Conservation (phyloP, 2,113 vertebrate genomes). For the Microtus oregoni region DNA sequence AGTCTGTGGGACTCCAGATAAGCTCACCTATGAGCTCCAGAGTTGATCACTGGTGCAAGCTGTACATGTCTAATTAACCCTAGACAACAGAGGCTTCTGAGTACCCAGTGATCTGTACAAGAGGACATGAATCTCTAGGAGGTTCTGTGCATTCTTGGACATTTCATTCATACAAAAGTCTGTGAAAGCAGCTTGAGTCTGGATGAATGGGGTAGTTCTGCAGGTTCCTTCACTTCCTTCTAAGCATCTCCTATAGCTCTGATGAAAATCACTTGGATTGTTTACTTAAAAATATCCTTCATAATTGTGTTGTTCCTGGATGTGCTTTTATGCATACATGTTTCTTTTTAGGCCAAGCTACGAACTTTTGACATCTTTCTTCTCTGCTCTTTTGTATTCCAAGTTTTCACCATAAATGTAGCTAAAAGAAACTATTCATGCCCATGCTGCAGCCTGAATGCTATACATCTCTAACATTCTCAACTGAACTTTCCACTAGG, state of each 20-base stretch:
- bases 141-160: neutral
- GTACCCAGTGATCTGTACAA: neutral
- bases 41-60: neutral
- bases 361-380: neutral
- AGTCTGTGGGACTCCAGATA: neutral
- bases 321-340: neutral
- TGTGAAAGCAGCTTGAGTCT: neutral
- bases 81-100: no score
- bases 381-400: neutral
- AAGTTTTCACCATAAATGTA: neutral
- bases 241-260: neutral
- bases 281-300: neutral
- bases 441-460: neutral
- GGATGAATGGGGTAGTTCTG: neutral
- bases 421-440: neutral
- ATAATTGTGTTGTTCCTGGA: neutral
- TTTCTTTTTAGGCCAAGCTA: neutral
- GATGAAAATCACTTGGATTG: neutral
- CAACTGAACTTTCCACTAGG: no score
- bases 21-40: neutral
- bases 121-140: neutral
- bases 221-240: neutral
- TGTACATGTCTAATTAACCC: neutral
- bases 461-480: neutral
- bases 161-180: neutral